These are phyloP conservation scores for Alligator sinensis DNA, from an alignment of 2,113 vertebrate species.

Conservation along the genomic window DNA sequence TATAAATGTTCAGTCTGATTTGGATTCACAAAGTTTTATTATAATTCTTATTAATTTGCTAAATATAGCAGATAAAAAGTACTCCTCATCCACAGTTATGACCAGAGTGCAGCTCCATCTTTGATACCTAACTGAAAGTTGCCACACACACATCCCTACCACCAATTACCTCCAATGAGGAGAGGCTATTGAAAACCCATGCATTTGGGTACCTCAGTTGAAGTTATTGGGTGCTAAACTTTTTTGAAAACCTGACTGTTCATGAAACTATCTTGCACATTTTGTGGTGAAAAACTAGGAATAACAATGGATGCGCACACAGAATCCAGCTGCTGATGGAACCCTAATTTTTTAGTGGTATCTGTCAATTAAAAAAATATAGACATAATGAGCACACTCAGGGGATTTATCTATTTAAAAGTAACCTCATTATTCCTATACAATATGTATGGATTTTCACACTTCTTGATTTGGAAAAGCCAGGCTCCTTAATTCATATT, in stretches of 20 bases:
- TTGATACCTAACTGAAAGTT: not conserved
- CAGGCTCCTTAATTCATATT: too few relatives aligned
- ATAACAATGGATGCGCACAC: not conserved
- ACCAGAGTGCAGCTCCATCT: not conserved
- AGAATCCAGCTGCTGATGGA: not conserved
- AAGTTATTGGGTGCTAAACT: not conserved
- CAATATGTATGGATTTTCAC: not conserved
- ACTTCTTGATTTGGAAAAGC: not conserved
- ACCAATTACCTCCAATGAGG: not conserved
- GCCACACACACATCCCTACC: not conserved
- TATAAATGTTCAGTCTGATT: not conserved
- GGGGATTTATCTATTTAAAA: accelerated
- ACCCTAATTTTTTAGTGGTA: not conserved
- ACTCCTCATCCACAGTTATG: not conserved
- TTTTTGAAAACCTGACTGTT: not conserved
- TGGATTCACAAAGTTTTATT: not conserved
- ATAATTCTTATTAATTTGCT: not conserved
- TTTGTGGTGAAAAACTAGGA: not conserved
- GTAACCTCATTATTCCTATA: too few relatives aligned
- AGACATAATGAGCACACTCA: not conserved
- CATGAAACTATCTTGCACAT: not conserved
- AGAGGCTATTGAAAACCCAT: not conserved
- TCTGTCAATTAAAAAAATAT: not conserved
- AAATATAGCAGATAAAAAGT: conserved; percentile 1
- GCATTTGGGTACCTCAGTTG: not conserved